A percentile compares a stretch with the other conserved stretches of the same genome.
These are phyloP conservation scores for Eurytoma californica DNA, from an alignment of 2,888 invertebrate species.

Conservation along the genomic window DNA sequence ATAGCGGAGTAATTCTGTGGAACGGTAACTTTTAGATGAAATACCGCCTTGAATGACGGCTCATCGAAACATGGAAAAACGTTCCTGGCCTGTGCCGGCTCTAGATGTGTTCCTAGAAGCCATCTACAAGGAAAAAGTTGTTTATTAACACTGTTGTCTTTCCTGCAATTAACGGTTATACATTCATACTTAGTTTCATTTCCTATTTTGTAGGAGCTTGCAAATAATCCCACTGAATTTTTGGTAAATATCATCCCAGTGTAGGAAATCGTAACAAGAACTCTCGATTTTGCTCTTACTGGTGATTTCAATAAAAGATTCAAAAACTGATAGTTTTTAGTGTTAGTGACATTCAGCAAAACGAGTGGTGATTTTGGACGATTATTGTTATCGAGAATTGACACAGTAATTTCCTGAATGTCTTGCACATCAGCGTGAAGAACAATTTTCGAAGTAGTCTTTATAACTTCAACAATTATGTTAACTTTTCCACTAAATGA, in stretches of 20 bases:
- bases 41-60: conserved; percentile 21
- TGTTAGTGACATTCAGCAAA: neutral
- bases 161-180: neutral
- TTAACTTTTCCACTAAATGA: neutral
- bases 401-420: neutral
- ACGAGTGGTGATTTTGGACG: neutral
- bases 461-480: neutral
- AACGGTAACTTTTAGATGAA: conserved; percentile 9
- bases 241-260: neutral
- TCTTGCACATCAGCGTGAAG: neutral
- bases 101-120: conserved; percentile 15
- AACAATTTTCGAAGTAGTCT: conserved; percentile 3
- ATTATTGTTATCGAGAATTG: neutral
- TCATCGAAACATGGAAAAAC: conserved; percentile 37
- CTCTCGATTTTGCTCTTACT: neutral
- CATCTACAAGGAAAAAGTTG: conserved; percentile 3
- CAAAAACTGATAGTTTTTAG: neutral
- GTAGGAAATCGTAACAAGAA: neutral
- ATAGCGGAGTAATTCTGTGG: conserved; percentile 22
- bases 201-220: conserved; percentile 4
- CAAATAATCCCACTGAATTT: conserved; percentile 5
- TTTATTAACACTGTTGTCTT: neutral
- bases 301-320: neutral
- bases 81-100: conserved; percentile 5
- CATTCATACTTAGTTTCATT: conserved; percentile 22